Conservation (phyloP, 2,797 vertebrate genomes). For the Myotis pilosus region DNA sequence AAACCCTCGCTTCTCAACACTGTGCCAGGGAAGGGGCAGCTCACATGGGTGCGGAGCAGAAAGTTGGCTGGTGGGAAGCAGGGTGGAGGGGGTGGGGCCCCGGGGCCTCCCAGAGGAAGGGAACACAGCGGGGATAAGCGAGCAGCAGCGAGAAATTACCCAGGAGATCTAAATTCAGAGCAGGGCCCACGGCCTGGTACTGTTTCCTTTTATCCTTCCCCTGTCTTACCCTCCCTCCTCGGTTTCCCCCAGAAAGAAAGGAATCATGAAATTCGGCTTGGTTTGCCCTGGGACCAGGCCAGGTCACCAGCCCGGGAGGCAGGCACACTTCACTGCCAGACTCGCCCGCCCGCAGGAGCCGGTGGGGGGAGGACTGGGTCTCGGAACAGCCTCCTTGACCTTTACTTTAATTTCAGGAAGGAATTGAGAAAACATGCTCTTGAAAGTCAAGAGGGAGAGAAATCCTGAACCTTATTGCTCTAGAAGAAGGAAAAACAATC, state of each 20-base stretch:
- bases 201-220: not conserved
- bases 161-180: constrained; percentile 32
- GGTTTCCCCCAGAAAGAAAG: not conserved
- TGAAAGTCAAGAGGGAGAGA: constrained; percentile 73
- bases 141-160: not conserved
- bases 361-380: not conserved
- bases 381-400: constrained; percentile 69
- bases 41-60: not conserved
- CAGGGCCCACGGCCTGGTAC: not conserved
- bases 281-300: not conserved
- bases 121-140: not conserved
- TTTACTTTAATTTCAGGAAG: constrained; percentile 78
- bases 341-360: not conserved
- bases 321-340: no score
- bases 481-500: constrained; percentile 64
- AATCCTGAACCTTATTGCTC: constrained; percentile 69
- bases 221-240: not conserved
- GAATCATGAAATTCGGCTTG: not conserved
- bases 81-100: not conserved
- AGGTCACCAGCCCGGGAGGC: not conserved
- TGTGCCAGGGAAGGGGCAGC: not conserved
- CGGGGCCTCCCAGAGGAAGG: not conserved
- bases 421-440: constrained; percentile 69
- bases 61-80: not conserved
- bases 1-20: not conserved